Evolutionary conservation across 2,888 invertebrate genomes (phyloP), one percentile per base, ranked within the genome.

Genomic region (Augochlorella aurata): DNA sequence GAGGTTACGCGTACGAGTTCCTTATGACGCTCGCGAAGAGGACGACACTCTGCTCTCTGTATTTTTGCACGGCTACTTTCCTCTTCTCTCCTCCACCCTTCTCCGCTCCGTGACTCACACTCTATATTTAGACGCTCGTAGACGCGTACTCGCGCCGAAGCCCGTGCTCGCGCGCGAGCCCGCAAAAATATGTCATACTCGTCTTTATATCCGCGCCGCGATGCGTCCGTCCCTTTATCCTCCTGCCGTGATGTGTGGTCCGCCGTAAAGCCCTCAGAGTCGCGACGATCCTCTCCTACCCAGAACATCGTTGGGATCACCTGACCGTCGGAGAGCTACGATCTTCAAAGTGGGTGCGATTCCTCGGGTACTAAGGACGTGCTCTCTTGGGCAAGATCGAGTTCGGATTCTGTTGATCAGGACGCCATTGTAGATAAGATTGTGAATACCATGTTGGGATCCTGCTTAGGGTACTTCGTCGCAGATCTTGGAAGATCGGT

Each of bases 171-270:
- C 82, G 72, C 77, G 44, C 12, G 72, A 52, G 83, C 83, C 75
- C 86, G 90, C 90, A 90, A 91, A 92, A 92, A 92, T 92, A 92
- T 92, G 91, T 92, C 91, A 89, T 90, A 87, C 91, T 90, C 90
- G 88, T 91, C 92, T 91, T 90, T 91, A 90, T 89, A 90, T 89
- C 83, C 82, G 79, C 85, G 80, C 80, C 81, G 83, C 85, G 87
- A 89, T 85, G 84, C 81, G 86, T 86, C 84, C 74, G 86, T 87
- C 83, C 74, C 85, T 83, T 88, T 87, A 87, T 90, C 89, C 85
- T 78, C 71, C 70, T 18, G 38, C 68, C 89, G 73, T 78, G 84
- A 88, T 91, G 90, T 90, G 89, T 90, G 90, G 88, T 89, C 89
- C 86, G 67, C 65, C 75, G 79, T 82, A 81, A 86, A 89, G 74